A percentile compares a stretch with the other conserved stretches of the same genome.
Conservation (phyloP, 2,888 invertebrate species). For the Hybos culiciformis region DNA sequence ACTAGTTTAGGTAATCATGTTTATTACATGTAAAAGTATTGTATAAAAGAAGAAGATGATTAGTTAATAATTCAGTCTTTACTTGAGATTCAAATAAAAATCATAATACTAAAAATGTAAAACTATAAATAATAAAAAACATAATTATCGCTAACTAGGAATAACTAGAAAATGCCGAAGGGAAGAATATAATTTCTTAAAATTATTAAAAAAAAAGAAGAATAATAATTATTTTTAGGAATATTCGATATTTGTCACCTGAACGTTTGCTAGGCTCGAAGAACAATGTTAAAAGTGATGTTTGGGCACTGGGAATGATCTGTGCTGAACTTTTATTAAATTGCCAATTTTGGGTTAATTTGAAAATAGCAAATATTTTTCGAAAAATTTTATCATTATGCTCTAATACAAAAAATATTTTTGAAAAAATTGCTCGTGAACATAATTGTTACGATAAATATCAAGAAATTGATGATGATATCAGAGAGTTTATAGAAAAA, state of each 20-base stretch:
- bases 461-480: slow-evolving; percentile 18
- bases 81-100: too few species aligned
- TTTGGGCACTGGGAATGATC: slow-evolving; percentile 91
- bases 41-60: too few species aligned
- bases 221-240: slow-evolving; percentile 34
- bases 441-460: slow-evolving; percentile 45
- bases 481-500: slow-evolving; percentile 47
- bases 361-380: slow-evolving; percentile 58
- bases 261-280: slow-evolving; percentile 57
- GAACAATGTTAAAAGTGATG: slow-evolving; percentile 67
- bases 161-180: too few species aligned
- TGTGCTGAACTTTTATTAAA: slow-evolving; percentile 65
- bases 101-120: too few species aligned
- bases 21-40: too few species aligned
- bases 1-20: too few species aligned
- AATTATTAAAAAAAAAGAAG: neutral
- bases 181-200: too few species aligned
- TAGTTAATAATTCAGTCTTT: too few species aligned
- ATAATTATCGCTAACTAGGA: too few species aligned
- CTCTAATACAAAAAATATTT: slow-evolving; percentile 31
- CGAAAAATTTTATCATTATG: slow-evolving; percentile 54
- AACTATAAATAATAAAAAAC: too few species aligned
- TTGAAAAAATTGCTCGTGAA: slow-evolving; percentile 64
- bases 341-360: slow-evolving; percentile 53
- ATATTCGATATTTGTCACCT: slow-evolving; percentile 67